These are phyloP conservation scores for Brenthis hecate DNA, from an alignment of 2,888 invertebrate species.

Conservation along the genomic window DNA sequence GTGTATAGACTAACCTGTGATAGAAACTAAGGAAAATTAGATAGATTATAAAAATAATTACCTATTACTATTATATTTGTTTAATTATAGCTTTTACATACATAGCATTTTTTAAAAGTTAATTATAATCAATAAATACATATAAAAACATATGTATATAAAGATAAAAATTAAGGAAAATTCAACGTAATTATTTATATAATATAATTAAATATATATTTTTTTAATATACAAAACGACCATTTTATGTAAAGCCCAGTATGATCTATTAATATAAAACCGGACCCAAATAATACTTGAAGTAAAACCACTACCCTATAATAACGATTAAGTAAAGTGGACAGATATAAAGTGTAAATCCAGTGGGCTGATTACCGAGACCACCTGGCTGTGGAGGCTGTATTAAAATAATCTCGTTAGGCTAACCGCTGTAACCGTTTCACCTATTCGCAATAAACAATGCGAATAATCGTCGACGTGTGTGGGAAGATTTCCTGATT, in stretches of 20 bases:
- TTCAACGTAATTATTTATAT: too few species aligned
- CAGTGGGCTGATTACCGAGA: constrained; percentile 43
- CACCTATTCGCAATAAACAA: constrained; percentile 42
- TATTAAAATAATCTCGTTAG: constrained; percentile 44
- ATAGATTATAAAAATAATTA: not conserved
- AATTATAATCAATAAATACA: not conserved
- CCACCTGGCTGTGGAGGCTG: constrained; percentile 47
- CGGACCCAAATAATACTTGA: not conserved
- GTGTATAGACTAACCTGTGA: constrained; percentile 11
- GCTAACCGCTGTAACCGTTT: constrained; percentile 41
- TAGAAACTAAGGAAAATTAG: not conserved
- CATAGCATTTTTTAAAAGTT: too few species aligned
- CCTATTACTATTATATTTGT: too few species aligned
- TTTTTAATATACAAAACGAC: not conserved
- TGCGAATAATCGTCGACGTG: constrained; percentile 37
- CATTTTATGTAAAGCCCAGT: not conserved
- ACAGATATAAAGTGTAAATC: constrained; percentile 50
- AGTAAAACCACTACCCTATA: constrained; percentile 24
- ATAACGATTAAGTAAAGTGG: constrained; percentile 53
- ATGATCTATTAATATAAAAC: too few species aligned
- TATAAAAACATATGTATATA: too few species aligned
- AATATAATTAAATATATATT: too few species aligned
- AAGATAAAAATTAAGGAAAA: too few species aligned
- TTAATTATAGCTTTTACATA: too few species aligned
- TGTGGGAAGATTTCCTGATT: constrained; percentile 37